These are phyloP conservation scores for Dinoponera quadriceps DNA, from an alignment of 1,140 invertebrate genomes.

Conservation along the genomic window DNA sequence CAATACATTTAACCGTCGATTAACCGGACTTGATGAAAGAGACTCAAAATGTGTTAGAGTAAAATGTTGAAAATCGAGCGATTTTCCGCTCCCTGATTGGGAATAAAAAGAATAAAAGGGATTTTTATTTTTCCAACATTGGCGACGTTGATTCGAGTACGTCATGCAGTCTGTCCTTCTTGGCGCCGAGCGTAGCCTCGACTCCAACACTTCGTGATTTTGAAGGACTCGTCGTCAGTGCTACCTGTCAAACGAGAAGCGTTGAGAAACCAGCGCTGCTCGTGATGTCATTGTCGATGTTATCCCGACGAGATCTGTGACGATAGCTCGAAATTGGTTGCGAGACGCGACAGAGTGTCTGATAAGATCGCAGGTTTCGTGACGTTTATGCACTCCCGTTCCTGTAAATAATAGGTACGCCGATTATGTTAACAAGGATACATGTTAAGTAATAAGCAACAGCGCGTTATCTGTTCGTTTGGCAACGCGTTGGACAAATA, in stretches of 20 bases:
- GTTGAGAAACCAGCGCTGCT: background rate
- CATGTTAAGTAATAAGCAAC: background rate
- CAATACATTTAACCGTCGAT: no score
- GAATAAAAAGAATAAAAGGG: no score
- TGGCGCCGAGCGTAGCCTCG: no score
- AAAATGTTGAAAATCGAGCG: no score
- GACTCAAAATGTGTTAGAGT: no score
- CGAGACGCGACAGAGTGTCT: background rate
- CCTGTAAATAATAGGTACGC: background rate
- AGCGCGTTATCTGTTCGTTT: background rate
- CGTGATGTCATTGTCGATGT: background rate
- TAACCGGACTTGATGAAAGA: no score
- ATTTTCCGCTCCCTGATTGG: no score
- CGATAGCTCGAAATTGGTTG: background rate
- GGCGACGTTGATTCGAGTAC: no score
- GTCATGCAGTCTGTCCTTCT: no score
- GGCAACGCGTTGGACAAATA: background rate
- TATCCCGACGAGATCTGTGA: background rate
- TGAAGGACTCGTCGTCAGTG: background rate
- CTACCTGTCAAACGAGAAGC: conserved; percentile 9
- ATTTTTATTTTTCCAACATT: no score
- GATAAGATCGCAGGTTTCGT: background rate
- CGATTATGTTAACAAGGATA: background rate
- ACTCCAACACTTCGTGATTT: no score
- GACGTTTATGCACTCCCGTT: background rate